These are phyloP conservation scores for Watsonalla binaria DNA, from an alignment of 2,888 invertebrate genomes.

Conservation along the genomic window DNA sequence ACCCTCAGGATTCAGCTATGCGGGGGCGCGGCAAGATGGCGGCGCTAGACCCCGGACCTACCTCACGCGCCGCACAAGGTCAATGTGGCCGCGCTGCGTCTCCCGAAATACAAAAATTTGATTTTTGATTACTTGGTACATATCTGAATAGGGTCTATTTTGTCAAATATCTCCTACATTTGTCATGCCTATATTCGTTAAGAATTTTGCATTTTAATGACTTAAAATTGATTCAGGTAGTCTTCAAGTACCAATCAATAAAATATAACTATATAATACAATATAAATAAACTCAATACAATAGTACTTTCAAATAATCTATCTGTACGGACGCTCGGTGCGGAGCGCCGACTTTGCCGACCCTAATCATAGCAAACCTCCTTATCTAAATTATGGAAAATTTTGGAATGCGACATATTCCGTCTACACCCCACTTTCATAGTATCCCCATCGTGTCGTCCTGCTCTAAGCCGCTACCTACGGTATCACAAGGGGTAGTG, in stretches of 20 bases:
- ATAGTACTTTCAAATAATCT: background rate
- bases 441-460: conserved; percentile 33
- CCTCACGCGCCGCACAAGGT: conserved; percentile 71
- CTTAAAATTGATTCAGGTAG: too few species aligned
- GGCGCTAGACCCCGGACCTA: conserved; percentile 57
- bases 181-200: too few species aligned
- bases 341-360: conserved; percentile 22
- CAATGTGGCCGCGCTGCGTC: conserved; percentile 60
- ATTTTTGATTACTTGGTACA: background rate
- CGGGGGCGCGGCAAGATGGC: conserved; percentile 69
- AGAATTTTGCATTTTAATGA: too few species aligned
- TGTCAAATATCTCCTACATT: too few species aligned
- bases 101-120: conserved; percentile 61
- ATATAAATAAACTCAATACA: too few species aligned
- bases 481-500: conserved; percentile 59
- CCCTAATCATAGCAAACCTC: conserved; percentile 76
- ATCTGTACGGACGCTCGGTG: conserved; percentile 11
- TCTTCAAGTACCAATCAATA: too few species aligned
- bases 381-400: conserved; percentile 78
- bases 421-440: conserved; percentile 47
- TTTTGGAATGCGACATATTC: conserved; percentile 70
- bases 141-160: background rate
- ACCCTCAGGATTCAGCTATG: conserved; percentile 53
- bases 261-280: too few species aligned
- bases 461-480: conserved; percentile 57